A percentile compares a stretch with the other conserved stretches of the same genome.
These are phyloP conservation scores for Centruroides sculpturatus DNA, from an alignment of 1,140 invertebrate genomes.

Conservation along the genomic window DNA sequence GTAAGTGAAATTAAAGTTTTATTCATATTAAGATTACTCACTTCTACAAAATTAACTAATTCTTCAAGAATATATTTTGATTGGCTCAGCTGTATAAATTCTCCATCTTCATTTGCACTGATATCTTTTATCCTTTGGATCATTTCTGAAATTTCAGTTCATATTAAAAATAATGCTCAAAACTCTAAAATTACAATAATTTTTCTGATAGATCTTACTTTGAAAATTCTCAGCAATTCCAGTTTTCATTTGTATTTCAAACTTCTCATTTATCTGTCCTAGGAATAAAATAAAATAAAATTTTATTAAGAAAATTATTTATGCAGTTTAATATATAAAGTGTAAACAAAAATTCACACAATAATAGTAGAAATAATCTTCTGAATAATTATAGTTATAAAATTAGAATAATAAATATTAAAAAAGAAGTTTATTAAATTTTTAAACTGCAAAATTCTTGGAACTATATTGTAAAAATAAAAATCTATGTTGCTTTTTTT, in stretches of 20 bases:
- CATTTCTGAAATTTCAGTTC: not conserved
- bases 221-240: not conserved
- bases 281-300: not conserved
- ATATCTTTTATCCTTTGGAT: conserved; percentile 6
- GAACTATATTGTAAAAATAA: too few species aligned
- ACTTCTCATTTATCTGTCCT: conserved; percentile 10
- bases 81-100: not conserved
- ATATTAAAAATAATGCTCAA: too few species aligned
- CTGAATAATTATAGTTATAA: too few species aligned
- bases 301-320: not conserved
- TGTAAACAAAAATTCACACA: too few species aligned
- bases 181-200: conserved; percentile 13
- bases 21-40: conserved; percentile 4
- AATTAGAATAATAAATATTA: too few species aligned
- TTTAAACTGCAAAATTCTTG: too few species aligned
- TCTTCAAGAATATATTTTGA: conserved; percentile 21
- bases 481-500: too few species aligned
- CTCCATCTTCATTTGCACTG: not conserved
- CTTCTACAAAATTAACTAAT: conserved; percentile 20
- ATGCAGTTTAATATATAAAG: too few species aligned
- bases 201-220: conserved; percentile 2
- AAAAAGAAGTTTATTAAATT: too few species aligned
- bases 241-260: conserved; percentile 14
- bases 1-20: not conserved
- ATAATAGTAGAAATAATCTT: too few species aligned